A percentile compares a stretch with the other conserved stretches of the same genome.
These are phyloP conservation scores for Pipistrellus pipistrellus DNA, from an alignment of 2,797 vertebrate genomes.

Conservation along the genomic window DNA sequence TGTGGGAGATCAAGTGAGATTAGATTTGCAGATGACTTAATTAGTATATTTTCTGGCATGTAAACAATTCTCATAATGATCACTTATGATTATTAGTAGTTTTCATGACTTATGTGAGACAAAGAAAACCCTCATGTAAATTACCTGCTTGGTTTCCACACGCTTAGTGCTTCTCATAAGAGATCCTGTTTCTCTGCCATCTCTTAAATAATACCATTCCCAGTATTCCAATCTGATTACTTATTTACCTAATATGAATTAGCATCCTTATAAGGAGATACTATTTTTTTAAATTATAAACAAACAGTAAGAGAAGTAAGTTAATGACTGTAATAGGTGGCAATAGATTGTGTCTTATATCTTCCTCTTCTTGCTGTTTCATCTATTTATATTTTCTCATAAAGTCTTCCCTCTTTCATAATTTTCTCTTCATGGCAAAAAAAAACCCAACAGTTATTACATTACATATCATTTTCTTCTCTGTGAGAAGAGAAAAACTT, in stretches of 20 bases:
- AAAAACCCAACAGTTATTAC: background rate
- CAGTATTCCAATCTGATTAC: background rate
- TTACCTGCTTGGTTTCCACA: background rate
- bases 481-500: slow-evolving; percentile 13
- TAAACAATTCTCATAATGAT: slow-evolving; percentile 9
- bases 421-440: slow-evolving; percentile 16
- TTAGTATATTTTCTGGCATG: background rate
- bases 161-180: background rate
- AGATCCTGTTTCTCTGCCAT: background rate
- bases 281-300: slow-evolving; percentile 57
- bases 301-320: slow-evolving; percentile 14
- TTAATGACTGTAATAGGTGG: background rate
- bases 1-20: background rate
- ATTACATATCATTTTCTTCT: slow-evolving; percentile 46
- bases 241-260: background rate
- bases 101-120: background rate
- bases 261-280: background rate
- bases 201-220: background rate
- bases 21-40: slow-evolving; percentile 28
- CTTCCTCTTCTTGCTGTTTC: background rate
- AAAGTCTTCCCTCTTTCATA: background rate
- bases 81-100: background rate
- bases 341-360: background rate
- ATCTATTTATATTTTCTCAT: slow-evolving; percentile 33
- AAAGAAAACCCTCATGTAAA: background rate